A percentile compares a stretch with the other conserved stretches of the same genome.
Evolutionary conservation across 2,888 invertebrate genomes (phyloP).

Genomic region (Hirtodrosophila cameraria): DNA sequence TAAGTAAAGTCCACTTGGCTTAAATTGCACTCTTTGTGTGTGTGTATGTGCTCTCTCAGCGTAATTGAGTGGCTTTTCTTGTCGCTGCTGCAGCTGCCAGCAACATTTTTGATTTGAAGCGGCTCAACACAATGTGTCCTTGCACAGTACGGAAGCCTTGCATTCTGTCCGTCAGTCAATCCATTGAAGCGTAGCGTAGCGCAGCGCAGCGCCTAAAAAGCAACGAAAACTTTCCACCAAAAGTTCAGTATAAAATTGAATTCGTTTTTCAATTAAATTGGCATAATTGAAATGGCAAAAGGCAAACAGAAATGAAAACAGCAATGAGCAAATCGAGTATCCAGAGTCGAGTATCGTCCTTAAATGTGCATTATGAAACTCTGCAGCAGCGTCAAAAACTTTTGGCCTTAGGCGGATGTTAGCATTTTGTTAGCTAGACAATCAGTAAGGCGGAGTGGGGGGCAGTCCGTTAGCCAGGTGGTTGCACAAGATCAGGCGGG

Average conservation of each 20-base stretch:
- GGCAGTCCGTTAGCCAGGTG: constrained; percentile 55
- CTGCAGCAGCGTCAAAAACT: constrained; percentile 45
- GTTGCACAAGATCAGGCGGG: constrained; percentile 11
- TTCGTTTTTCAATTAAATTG: constrained; percentile 71
- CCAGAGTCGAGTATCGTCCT: background rate
- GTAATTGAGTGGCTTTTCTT: constrained; percentile 24
- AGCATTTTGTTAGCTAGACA: constrained; percentile 47
- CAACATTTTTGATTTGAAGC: constrained; percentile 2
- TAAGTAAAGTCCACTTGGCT: constrained; percentile 15
- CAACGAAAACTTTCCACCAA: constrained; percentile 45
- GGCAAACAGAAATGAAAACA: constrained; percentile 25
- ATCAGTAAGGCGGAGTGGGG: constrained; percentile 21
- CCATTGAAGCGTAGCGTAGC: too few species aligned
- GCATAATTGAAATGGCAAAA: constrained; percentile 55
- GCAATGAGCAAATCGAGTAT: constrained; percentile 10
- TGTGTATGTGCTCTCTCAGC: too few species aligned
- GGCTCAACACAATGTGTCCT: constrained; percentile 2
- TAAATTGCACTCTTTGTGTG: constrained; percentile 16
- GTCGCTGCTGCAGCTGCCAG: constrained; percentile 3
- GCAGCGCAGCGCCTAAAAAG: background rate
- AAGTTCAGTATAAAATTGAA: constrained; percentile 56
- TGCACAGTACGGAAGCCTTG: background rate
- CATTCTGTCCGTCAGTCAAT: constrained; percentile 21
- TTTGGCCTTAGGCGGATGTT: constrained; percentile 41
- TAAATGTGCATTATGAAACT: constrained; percentile 61